Evolutionary conservation across 2,797 vertebrate species (phyloP).

Genomic region (Sphenodon punctatus): DNA sequence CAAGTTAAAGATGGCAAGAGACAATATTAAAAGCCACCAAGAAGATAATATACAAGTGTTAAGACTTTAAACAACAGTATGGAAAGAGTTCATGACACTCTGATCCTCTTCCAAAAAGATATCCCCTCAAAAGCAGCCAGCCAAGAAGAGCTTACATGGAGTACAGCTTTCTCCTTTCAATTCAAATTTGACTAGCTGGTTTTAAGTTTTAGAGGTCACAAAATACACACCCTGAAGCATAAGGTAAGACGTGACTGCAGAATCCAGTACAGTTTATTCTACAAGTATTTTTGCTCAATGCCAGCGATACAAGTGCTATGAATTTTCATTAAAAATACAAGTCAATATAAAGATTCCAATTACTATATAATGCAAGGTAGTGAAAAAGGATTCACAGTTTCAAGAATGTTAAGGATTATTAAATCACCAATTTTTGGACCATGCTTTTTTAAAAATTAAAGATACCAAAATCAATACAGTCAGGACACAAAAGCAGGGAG

Average conservation of each 20-base stretch:
- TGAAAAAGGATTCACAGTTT: constrained; percentile 47
- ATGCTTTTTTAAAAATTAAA: too few relatives aligned
- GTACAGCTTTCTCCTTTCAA: not conserved
- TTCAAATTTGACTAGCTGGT: not conserved
- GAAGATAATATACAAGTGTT: too few relatives aligned
- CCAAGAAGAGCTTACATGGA: fast-evolving
- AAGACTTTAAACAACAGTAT: too few relatives aligned
- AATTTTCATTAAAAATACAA: constrained; percentile 72
- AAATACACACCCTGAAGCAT: constrained; percentile 53
- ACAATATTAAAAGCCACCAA: too few relatives aligned
- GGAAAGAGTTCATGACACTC: too few relatives aligned
- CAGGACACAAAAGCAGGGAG: constrained; percentile 24
- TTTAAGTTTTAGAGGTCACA: not conserved
- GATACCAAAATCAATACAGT: not conserved
- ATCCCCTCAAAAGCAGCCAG: too few relatives aligned
- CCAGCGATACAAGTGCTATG: constrained; percentile 71
- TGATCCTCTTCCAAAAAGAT: too few relatives aligned
- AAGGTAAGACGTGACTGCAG: constrained; percentile 65
- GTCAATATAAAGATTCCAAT: constrained; percentile 71
- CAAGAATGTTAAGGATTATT: constrained; percentile 62
- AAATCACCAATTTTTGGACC: constrained; percentile 53
- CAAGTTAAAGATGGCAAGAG: too few relatives aligned
- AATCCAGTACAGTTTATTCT: constrained; percentile 73
- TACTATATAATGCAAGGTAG: constrained; percentile 63
- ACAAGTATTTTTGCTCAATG: constrained; percentile 69